Evolutionary conservation across 2,113 vertebrate species (phyloP), one percentile per base, ranked within the genome.

Genomic region (Heteronetta atricapilla): DNA sequence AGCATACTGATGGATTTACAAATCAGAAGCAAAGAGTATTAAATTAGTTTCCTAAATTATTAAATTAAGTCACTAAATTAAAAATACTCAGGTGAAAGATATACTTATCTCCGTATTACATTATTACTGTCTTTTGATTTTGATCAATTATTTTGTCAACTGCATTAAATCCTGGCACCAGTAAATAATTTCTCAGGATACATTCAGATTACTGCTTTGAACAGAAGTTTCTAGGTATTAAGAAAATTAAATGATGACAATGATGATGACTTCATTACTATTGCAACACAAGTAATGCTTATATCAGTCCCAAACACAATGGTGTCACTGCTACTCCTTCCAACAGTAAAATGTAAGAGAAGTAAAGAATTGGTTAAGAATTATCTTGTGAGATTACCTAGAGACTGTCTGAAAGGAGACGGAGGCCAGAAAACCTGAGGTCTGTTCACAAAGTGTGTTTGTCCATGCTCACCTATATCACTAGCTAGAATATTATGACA

Each of bases 11-110:
- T 60, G 50, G 56, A 86, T 70, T 44, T 63, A 88, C 64, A 86
- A 88, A 91, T 70, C 38, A 93, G 55, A 75, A 91, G 11, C 46
- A 93, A 78, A 60, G 26, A 81, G 63, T 63, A 93, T 88, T 72
- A 70, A 80, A 93, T 90, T 59, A 86, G 13, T 40, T 76, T 53
- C 63, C 44, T 79, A 75, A 83, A 88, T 74, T 80, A 93, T 74
- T 93, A 95, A 69, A 77, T 88, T 66, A 88, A 83, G 8, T 10
- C 21, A 56, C 34, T 78, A 60, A 86, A 94, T 95, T 78, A 90
- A 90, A 87, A 90, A 90, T 74, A 62, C 33, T 63, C 50, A 31
- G 8, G 60, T 95, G 58, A 93, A 73, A 77, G 28, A 44, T 68
- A 88, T 50, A 26, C 60, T 86, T 86, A 78, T 75, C 25, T 86